phyloP scores from a whole-genome alignment of 2,113 vertebrate genomes.

The Myrmecophaga tridactyla region DNA sequence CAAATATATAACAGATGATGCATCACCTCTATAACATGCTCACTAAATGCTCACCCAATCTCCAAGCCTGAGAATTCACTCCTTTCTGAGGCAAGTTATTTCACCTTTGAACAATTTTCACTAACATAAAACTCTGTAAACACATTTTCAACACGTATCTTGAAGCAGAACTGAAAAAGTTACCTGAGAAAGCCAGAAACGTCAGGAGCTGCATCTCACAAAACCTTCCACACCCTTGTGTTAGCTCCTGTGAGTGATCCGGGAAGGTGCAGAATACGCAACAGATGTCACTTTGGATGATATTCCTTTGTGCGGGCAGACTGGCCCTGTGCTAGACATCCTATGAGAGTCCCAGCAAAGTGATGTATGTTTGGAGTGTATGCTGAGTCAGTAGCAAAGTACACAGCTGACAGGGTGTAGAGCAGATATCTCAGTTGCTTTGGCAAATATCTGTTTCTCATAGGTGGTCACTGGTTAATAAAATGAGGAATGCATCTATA shows the following conservation, averaged over 20 bases:
- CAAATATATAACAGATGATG: background rate
- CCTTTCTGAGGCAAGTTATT: background rate
- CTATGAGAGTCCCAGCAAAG: fast-evolving
- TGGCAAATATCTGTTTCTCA: background rate
- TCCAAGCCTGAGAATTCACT: background rate
- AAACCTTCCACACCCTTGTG: background rate
- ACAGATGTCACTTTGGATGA: background rate
- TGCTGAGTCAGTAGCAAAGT: background rate
- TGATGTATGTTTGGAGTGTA: fast-evolving
- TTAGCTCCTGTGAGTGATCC: background rate
- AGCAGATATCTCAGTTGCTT: background rate
- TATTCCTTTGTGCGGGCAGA: background rate
- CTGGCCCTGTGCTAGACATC: background rate
- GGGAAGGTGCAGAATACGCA: background rate
- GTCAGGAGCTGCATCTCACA: background rate
- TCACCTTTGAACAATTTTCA: background rate
- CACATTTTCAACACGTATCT: background rate
- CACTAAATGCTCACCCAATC: background rate
- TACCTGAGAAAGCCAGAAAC: background rate
- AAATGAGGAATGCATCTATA: background rate
- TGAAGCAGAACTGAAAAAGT: background rate
- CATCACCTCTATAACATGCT: background rate
- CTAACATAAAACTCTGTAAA: background rate
- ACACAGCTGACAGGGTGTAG: background rate
- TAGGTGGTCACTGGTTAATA: background rate